Evolutionary conservation across 2,797 vertebrate genomes (phyloP).

Genomic region (Pitangus sulphuratus): DNA sequence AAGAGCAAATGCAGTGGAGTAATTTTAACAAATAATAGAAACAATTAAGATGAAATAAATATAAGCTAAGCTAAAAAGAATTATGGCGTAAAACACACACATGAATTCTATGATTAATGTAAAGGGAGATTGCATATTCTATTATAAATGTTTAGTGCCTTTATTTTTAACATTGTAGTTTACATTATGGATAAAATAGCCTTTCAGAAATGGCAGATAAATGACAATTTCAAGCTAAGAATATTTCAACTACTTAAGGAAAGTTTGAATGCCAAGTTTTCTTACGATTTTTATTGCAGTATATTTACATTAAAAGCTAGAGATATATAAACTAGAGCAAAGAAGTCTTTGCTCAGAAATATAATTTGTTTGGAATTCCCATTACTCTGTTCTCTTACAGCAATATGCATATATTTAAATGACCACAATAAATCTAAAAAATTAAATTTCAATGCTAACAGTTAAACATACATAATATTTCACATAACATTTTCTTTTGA

Average conservation of each 20-base stretch:
- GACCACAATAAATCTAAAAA: background rate
- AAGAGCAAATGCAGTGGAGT: background rate
- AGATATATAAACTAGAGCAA: constrained; percentile 57
- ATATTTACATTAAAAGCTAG: constrained; percentile 58
- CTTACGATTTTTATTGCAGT: constrained; percentile 42
- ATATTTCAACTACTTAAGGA: constrained; percentile 58
- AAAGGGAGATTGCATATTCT: constrained; percentile 28
- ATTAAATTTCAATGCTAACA: background rate
- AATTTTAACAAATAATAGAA: background rate
- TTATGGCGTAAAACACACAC: background rate
- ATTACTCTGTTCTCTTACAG: background rate
- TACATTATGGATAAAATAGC: constrained; percentile 48
- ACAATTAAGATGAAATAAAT: constrained; percentile 4
- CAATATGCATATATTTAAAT: constrained; percentile 34
- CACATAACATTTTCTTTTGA: background rate
- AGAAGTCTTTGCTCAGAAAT: constrained; percentile 44
- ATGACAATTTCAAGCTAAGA: constrained; percentile 54
- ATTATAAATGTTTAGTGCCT: constrained; percentile 45
- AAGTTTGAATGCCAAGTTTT: constrained; percentile 63
- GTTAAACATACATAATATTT: background rate
- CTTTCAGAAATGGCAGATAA: constrained; percentile 63
- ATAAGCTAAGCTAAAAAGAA: background rate
- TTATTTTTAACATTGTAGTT: constrained; percentile 60
- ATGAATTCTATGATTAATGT: constrained; percentile 32
- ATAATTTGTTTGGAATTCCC: constrained; percentile 54